Evolutionary conservation across 2,888 invertebrate species (phyloP), one percentile per base, ranked within the genome.

Genomic region (Lasius fuliginosus): DNA sequence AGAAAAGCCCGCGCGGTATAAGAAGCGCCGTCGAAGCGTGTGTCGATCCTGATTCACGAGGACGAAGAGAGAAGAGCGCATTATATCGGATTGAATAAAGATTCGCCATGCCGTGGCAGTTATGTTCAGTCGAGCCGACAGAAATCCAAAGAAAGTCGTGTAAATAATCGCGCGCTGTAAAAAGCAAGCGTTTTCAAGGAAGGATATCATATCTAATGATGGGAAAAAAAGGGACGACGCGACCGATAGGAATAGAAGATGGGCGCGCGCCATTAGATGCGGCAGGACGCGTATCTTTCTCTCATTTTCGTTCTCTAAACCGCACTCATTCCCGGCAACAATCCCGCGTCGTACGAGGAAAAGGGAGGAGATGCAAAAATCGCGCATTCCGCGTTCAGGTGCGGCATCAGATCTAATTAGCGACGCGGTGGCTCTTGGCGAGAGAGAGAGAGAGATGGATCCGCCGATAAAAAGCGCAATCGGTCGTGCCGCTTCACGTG

Each of bases 211-310:
- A 65, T 74, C 86, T 86, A 64, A 83, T 76, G 53, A 77, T 30
- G 67, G 84, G 76, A 60, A 58, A 84, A 85, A 75, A 49, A 46
- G 68, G 49, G 36, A 67, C 74, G 67, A 67, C 75, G 36, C 81
- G 86, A 81, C 71, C 36, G 68, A 58, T 53, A 30, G 83, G n/a
- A 76, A 77, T 27, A 56, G 68, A 64, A 53, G 49, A 64, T 49
- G 56, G 58, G 58, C 65, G 36, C 33, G 68, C 33, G 64, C 71
- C 84, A 84, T 86, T 84, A 81, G 84, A 75, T 75, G 75, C 84
- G 84, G 69, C 84, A 83, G 82, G 83, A 84, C 83, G 86, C 82
- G 65, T 79, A 53, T 85, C 49, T 36, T 49, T 67, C 67, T 62
- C 46, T 40, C 67, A 53, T 75, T 73, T 76, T 60, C 62, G 71